Conservation (phyloP, 2,797 vertebrate genomes). For the Scarus forsteni region DNA sequence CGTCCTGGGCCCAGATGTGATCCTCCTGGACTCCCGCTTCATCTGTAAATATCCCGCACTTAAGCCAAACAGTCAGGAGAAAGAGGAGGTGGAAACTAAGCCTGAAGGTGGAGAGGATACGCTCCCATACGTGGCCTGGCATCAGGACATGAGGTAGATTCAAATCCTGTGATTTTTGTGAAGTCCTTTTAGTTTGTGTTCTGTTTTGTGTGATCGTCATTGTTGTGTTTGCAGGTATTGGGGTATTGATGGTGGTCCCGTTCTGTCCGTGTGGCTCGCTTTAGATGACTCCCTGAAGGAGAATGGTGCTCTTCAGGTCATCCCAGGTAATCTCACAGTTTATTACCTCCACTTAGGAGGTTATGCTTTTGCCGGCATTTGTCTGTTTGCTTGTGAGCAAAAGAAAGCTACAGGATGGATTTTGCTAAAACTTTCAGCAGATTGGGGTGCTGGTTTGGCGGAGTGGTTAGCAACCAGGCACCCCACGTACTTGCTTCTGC, state of each 20-base stretch:
- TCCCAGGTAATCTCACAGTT: constrained; percentile 80
- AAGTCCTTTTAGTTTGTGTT: background rate
- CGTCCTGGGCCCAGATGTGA: constrained; percentile 80
- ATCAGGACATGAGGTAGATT: constrained; percentile 87
- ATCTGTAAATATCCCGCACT: constrained; percentile 87
- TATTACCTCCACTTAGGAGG: background rate
- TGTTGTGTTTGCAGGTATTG: constrained; percentile 79
- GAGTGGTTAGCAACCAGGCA: too few species aligned
- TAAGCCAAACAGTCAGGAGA: constrained; percentile 14
- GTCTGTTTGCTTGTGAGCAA: too few species aligned
- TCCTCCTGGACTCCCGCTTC: constrained; percentile 87
- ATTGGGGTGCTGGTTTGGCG: too few species aligned
- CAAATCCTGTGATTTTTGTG: background rate
- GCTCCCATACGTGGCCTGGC: constrained; percentile 87
- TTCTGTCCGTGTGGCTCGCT: constrained; percentile 86
- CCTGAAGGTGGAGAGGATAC: background rate
- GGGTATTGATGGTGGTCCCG: constrained; percentile 85
- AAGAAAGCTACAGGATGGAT: too few species aligned
- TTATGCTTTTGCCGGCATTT: background rate
- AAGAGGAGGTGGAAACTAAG: constrained; percentile 6
- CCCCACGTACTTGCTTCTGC: too few species aligned
- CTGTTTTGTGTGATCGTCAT: constrained; percentile 10
- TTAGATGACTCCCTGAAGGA: constrained; percentile 85
- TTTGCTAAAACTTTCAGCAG: too few species aligned
- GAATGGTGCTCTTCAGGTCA: constrained; percentile 85